A percentile compares a stretch with the other conserved stretches of the same genome.
Evolutionary conservation across 2,113 vertebrate species (phyloP).

Genomic region (Tapirus terrestris): DNA sequence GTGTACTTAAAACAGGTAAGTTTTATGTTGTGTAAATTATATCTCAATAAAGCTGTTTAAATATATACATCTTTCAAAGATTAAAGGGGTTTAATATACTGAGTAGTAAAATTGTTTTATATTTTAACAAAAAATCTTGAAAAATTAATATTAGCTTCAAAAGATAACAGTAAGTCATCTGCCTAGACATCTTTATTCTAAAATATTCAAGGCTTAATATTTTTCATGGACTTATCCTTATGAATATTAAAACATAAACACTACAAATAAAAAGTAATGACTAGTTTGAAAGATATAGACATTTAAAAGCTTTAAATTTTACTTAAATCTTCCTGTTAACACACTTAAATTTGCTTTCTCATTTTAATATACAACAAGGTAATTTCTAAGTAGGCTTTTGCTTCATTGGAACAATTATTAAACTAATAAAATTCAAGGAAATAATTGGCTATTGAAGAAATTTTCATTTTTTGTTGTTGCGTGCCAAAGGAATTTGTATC

Average conservation of each 20-base stretch:
- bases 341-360: not conserved
- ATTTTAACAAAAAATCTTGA: slow-evolving; percentile 15
- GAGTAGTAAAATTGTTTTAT: slow-evolving; percentile 7
- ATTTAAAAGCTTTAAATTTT: not conserved
- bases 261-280: slow-evolving; percentile 29
- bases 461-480: not conserved
- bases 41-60: not conserved
- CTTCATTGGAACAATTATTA: not conserved
- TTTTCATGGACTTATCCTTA: not conserved
- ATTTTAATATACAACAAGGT: not conserved
- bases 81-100: not conserved
- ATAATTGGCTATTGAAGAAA: not conserved
- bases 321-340: not conserved
- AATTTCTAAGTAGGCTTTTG: not conserved
- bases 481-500: not conserved
- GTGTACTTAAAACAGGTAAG: not conserved
- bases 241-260: slow-evolving; percentile 53
- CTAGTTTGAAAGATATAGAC: not conserved
- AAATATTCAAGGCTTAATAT: slow-evolving; percentile 28
- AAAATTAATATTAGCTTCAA: slow-evolving; percentile 35
- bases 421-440: not conserved
- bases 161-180: slow-evolving; percentile 13
- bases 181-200: not conserved
- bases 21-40: not conserved
- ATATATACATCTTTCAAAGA: not conserved